These are phyloP conservation scores for Drosophila bipectinata DNA, from an alignment of 1,140 invertebrate genomes.

Conservation along the genomic window DNA sequence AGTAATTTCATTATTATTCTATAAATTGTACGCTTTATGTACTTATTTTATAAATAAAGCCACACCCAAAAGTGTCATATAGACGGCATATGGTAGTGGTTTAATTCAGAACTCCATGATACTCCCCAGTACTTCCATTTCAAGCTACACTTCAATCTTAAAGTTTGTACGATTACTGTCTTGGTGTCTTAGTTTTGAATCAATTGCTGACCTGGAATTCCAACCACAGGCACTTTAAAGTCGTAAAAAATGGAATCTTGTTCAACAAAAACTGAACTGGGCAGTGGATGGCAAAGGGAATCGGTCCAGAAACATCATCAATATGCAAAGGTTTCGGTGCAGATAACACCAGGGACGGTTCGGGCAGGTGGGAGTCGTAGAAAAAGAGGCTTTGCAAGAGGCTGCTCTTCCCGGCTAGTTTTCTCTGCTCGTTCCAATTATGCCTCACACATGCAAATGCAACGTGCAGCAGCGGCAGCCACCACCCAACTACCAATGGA, in stretches of 20 bases:
- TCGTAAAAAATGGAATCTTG: slow-evolving; percentile 23
- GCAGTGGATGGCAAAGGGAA: not conserved
- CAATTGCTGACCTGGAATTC: not conserved
- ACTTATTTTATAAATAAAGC: slow-evolving; percentile 1
- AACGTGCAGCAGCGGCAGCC: slow-evolving; percentile 51
- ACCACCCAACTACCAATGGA: not conserved
- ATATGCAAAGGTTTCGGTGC: slow-evolving; percentile 62
- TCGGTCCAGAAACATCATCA: slow-evolving; percentile 58
- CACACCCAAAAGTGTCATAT: not conserved
- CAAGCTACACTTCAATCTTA: not conserved
- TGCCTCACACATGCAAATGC: slow-evolving; percentile 79
- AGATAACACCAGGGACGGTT: slow-evolving; percentile 3
- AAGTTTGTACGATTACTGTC: not conserved
- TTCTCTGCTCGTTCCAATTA: slow-evolving; percentile 57
- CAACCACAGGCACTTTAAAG: slow-evolving; percentile 38
- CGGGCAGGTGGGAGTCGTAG: not conserved
- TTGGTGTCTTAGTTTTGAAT: not conserved
- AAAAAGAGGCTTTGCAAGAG: slow-evolving; percentile 7
- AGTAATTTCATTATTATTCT: slow-evolving; percentile 10
- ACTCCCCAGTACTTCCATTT: no score
- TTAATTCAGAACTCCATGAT: no score
- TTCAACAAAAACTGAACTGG: slow-evolving; percentile 48
- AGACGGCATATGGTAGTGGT: no score
- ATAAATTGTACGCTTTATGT: slow-evolving; percentile 46
- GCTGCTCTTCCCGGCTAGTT: slow-evolving; percentile 16